These are phyloP conservation scores for Rotaria macrura DNA, from an alignment of 2,888 invertebrate genomes.

Conservation along the genomic window DNA sequence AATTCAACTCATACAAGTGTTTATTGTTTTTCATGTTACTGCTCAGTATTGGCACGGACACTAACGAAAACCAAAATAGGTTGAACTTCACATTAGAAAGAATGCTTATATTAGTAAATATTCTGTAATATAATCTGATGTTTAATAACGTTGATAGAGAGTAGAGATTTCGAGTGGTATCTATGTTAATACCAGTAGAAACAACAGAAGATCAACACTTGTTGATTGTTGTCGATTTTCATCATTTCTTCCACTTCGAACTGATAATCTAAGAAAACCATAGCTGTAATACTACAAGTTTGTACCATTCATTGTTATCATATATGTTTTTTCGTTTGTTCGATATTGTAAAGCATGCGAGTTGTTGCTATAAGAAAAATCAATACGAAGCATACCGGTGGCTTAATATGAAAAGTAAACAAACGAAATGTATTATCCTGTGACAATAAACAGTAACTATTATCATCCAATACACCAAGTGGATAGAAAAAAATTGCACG, in stretches of 20 bases:
- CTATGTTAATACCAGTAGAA: not conserved
- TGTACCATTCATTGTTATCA: not conserved
- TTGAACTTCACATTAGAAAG: not conserved
- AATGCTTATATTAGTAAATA: not conserved
- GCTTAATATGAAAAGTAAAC: not conserved
- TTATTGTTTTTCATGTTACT: no score
- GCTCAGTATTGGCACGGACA: no score
- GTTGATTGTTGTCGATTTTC: not conserved
- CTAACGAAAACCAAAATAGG: conserved; percentile 2
- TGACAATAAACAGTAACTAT: not conserved
- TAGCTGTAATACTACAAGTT: not conserved
- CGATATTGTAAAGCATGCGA: not conserved
- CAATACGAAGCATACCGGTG: not conserved
- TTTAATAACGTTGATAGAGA: not conserved
- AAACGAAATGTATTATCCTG: not conserved
- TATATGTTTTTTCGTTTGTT: not conserved
- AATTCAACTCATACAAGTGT: no score
- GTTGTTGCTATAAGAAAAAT: not conserved
- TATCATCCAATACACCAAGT: not conserved
- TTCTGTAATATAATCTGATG: not conserved
- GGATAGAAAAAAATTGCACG: not conserved
- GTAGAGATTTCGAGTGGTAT: not conserved
- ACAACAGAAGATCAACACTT: not conserved
- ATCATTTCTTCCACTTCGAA: not conserved
- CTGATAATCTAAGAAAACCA: not conserved